Conservation (phyloP, 2,888 invertebrate species). For the Synergus umbraculus region DNA sequence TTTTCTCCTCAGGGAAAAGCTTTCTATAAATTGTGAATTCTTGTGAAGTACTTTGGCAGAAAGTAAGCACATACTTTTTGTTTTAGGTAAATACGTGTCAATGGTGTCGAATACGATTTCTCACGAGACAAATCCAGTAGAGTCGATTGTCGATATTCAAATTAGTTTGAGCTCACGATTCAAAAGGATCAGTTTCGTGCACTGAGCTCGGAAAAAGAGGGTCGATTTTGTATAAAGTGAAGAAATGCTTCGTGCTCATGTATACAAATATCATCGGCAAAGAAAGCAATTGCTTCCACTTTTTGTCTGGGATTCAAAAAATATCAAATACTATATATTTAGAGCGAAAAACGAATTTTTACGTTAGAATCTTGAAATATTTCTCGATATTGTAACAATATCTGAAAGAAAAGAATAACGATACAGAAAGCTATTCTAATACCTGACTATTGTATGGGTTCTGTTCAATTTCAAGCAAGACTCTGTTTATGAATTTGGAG, state of each 20-base stretch:
- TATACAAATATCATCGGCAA: slow-evolving; percentile 26
- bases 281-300: slow-evolving; percentile 13
- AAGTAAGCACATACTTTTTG: slow-evolving; percentile 18
- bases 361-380: not conserved
- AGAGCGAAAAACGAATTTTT: not conserved
- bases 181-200: slow-evolving; percentile 27
- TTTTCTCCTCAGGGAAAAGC: not conserved
- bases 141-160: slow-evolving; percentile 35
- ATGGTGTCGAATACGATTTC: slow-evolving; percentile 30
- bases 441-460: not conserved
- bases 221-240: slow-evolving; percentile 32
- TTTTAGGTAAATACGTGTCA: slow-evolving; percentile 35
- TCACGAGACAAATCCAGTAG: slow-evolving; percentile 34
- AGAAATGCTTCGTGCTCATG: slow-evolving; percentile 28
- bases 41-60: not conserved
- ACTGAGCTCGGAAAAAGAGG: slow-evolving; percentile 13
- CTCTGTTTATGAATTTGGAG: not conserved
- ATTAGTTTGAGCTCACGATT: slow-evolving; percentile 34
- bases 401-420: not conserved
- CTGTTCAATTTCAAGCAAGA: not conserved
- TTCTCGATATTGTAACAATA: not conserved
- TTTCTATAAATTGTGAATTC: not conserved
- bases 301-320: not conserved
- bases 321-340: not conserved
- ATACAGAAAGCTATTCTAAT: not conserved